Percentiles rank a stretch among this genome's conserved stretches.
phyloP scores from a whole-genome alignment of 2,888 invertebrate species.

The Dicranocentrus wangi region DNA sequence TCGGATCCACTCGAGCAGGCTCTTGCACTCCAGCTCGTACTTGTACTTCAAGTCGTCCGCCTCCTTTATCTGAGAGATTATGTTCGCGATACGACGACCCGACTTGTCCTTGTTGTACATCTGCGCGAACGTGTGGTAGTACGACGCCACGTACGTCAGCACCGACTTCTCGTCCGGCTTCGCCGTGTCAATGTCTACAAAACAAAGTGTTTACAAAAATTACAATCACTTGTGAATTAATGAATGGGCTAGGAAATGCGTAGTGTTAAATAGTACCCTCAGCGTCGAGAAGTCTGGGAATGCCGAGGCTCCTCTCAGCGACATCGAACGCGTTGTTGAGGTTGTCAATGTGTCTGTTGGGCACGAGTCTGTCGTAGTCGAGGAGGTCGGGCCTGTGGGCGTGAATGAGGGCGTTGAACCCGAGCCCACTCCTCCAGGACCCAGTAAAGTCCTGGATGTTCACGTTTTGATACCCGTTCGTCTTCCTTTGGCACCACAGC shows the following conservation, averaged over 20 bases:
- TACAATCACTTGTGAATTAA: slow-evolving; percentile 13
- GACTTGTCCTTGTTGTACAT: slow-evolving; percentile 99
- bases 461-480: slow-evolving; percentile 80
- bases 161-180: slow-evolving; percentile 98
- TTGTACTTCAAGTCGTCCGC: slow-evolving; percentile 92
- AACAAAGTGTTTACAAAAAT: no score
- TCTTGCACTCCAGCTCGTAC: slow-evolving; percentile 80
- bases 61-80: slow-evolving; percentile 96
- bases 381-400: slow-evolving; percentile 97
- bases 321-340: slow-evolving; percentile 98
- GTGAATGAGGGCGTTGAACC: slow-evolving; percentile 98
- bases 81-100: slow-evolving; percentile 97
- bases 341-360: slow-evolving; percentile 91
- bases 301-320: slow-evolving; percentile 93
- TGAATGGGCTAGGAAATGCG: not conserved
- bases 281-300: slow-evolving; percentile 93
- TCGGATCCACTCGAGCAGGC: slow-evolving; percentile 94
- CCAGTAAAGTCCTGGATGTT: slow-evolving; percentile 76
- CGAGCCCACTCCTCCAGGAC: slow-evolving; percentile 97
- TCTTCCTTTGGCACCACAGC: slow-evolving; percentile 99
- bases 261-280: slow-evolving; percentile 84
- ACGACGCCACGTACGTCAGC: slow-evolving; percentile 98
- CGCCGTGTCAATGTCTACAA: slow-evolving; percentile 92
- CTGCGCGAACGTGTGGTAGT: slow-evolving; percentile 98
- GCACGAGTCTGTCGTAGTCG: slow-evolving; percentile 87